phyloP scores from a whole-genome alignment of 1,140 invertebrate species.

The Gyrodactylus bullatarudis region DNA sequence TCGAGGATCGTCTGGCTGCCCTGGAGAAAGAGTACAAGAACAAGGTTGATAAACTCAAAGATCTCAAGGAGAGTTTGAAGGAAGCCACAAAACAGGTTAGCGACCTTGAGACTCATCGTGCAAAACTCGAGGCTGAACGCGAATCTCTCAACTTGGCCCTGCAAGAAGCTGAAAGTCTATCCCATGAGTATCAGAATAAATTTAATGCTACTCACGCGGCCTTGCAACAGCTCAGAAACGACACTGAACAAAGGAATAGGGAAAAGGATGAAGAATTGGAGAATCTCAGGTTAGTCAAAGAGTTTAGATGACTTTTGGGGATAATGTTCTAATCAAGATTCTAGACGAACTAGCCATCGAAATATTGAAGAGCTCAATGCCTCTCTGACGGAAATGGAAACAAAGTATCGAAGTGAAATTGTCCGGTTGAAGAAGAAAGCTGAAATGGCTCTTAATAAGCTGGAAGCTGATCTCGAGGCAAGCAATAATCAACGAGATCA shows the following conservation, averaged over 20 bases:
- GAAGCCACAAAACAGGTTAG: background rate
- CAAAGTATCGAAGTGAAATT: conserved; percentile 5
- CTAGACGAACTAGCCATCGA: conserved; percentile 4
- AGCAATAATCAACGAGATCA: background rate
- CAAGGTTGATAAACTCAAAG: background rate
- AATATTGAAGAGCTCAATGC: conserved; percentile 2
- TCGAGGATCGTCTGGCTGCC: background rate
- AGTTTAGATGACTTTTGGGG: background rate
- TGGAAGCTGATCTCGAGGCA: background rate
- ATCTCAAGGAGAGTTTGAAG: background rate
- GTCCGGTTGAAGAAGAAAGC: conserved; percentile 4
- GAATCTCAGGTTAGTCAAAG: background rate
- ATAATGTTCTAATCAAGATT: background rate
- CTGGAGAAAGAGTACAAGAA: background rate
- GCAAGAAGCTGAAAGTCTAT: background rate
- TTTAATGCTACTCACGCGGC: background rate
- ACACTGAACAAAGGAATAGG: background rate
- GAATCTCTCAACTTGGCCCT: background rate
- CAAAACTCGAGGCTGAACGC: conserved; percentile 1
- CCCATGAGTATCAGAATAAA: background rate
- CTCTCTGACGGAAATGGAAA: conserved; percentile 4
- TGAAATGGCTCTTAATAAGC: background rate
- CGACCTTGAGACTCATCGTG: background rate
- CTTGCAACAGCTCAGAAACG: background rate
- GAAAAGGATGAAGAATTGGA: conserved; percentile 7